Evolutionary conservation across 2,797 vertebrate genomes (phyloP), one percentile per base, ranked within the genome.

Genomic region (Crenuchus spilurus): DNA sequence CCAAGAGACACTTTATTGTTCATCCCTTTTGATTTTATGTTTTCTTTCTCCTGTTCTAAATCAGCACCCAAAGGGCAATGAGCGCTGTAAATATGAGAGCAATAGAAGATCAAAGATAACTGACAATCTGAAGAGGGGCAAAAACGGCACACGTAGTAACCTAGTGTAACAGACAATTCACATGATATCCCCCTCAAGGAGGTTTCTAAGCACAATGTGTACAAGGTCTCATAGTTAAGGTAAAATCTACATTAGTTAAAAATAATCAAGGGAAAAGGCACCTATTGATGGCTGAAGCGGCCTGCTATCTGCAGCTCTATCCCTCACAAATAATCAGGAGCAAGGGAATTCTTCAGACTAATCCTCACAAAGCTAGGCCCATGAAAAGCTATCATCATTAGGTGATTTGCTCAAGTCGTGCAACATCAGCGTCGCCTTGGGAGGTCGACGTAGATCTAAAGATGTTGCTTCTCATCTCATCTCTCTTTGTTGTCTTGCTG

Each of bases 361-460:
- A 83, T 82, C 81, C 83, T 78, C 62, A 75, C 28, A 86, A 76
- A 60, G 20, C 65, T 28, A 64, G 72, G 62, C 81, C 76, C 73
- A 77, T 85, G 73, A 83, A 87, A 84, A 78, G 52, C 35, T 0
- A 37, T 65, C 75, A 84, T 89, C 80, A 86, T 80, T 83, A 63
- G 46, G 70, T 74, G 76, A 68, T 72, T 84, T 83, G 68, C 71
- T 48, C 80, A 42, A 60, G 68, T 54, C 66, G 76, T 51, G 69
- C 72, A 75, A 74, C 74, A 75, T 70, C 69, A 64, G 44, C 70
- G 77, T 79, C 72, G 84, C 84, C 84, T 78, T 77, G 80, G 75
- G 85, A 78, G 78, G 54, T 77, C 49, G 48, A 55, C 28, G 39
- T 60, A 80, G 74, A 87, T 87, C 82, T 83, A 51, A 88, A 77